Conservation (phyloP, 2,888 invertebrate genomes). For the Dioctria linearis region DNA sequence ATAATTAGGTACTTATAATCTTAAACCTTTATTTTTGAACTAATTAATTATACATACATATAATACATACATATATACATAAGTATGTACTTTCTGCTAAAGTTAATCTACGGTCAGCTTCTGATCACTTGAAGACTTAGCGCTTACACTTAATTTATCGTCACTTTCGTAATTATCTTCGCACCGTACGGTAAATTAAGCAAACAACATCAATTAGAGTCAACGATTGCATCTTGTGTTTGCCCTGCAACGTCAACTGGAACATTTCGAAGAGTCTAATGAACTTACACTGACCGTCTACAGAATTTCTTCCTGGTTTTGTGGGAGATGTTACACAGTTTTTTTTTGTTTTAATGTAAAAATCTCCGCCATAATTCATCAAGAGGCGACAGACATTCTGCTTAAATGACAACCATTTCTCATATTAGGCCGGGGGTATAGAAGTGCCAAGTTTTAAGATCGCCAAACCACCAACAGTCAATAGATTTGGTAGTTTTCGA, state of each 20-base stretch:
- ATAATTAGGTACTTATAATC: too few species aligned
- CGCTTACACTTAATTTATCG: constrained; percentile 42
- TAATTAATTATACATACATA: too few species aligned
- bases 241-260: constrained; percentile 14
- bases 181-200: constrained; percentile 44
- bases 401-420: constrained; percentile 37
- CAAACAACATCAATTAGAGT: constrained; percentile 51
- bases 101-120: neutral
- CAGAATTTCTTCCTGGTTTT: constrained; percentile 39
- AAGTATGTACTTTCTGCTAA: neutral
- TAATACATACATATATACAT: too few species aligned
- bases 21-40: too few species aligned
- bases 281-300: constrained; percentile 26
- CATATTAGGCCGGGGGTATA: constrained; percentile 14
- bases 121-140: neutral
- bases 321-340: neutral
- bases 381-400: constrained; percentile 36
- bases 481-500: constrained; percentile 19
- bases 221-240: constrained; percentile 34
- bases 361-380: constrained; percentile 48
- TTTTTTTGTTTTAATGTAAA: constrained; percentile 29
- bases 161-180: constrained; percentile 41
- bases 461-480: neutral
- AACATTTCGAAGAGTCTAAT: constrained; percentile 42
- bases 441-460: neutral